Evolutionary conservation across 1,140 invertebrate species (phyloP), one percentile per base, ranked within the genome.

Genomic region (Temnothorax nylanderi): DNA sequence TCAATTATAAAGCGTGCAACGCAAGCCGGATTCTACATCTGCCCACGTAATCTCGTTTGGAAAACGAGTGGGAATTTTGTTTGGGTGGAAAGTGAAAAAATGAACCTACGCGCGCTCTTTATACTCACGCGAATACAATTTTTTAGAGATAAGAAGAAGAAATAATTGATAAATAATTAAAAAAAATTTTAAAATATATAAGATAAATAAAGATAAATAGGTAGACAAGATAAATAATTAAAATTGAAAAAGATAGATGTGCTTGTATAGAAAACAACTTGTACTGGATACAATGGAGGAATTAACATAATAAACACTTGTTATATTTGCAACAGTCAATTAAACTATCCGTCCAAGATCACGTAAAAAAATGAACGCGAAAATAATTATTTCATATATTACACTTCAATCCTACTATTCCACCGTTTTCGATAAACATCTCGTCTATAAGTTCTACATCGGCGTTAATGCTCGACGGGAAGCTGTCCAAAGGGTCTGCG

Each of bases 11-110:
- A 72, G 37, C 77, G 47, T 47, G 76, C 60, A 62, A 7, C 56
- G 1, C 64, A 44, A 51, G 51, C 26, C 11, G 67, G 51, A 82
- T 82, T 58, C 54, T 51, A 74, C 11, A 7, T 51, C 76, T 65
- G 47, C 80, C 67, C 5, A 82, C 80, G 67, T 82, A 58, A 82
- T 72, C 8, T 60, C 67, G 3, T 58, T 47, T 44, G 54, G n/a
- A n/a, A 74, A 75, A 60, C 44, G 44, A 62, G 51, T 84, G 69
- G 80, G 69, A 58, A 84, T 47, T 47, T 58, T 10, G 69, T 58
- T 82, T 74, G 41, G 54, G 67, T 74, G 62, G n/a, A 65, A 80
- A 86, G 34, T 47, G 21, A 78, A 81, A 26, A 86, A 86, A 56
- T 10, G 1, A 44, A 18, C 78, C 65, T 72, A 69, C 77, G 62